Evolutionary conservation across 2,797 vertebrate genomes (phyloP).

Genomic region (Sylvilagus floridanus): DNA sequence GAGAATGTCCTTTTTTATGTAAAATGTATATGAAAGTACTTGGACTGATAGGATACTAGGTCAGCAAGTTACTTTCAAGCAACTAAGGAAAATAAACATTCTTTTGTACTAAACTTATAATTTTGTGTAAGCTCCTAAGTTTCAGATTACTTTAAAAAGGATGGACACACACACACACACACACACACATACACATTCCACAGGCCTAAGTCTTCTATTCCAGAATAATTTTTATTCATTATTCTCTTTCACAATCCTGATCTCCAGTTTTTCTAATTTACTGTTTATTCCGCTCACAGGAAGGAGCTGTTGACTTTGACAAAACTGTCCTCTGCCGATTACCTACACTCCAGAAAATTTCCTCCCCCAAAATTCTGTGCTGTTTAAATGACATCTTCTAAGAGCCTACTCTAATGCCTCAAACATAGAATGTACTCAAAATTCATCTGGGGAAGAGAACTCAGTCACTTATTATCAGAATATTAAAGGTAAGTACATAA

Average conservation of each 20-base stretch:
- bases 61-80: neutral
- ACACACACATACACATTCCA: neutral
- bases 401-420: neutral
- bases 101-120: neutral
- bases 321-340: neutral
- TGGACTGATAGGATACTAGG: neutral
- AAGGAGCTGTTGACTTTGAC: neutral
- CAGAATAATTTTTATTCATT: neutral
- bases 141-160: constrained; percentile 13
- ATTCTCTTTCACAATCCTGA: neutral
- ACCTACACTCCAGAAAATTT: neutral
- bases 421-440: neutral
- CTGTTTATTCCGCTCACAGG: neutral
- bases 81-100: neutral
- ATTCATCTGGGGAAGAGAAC: neutral
- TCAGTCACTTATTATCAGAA: neutral
- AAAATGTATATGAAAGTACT: neutral
- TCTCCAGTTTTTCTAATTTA: neutral
- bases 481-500: neutral
- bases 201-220: neutral
- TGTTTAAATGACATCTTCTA: neutral
- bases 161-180: neutral
- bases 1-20: neutral
- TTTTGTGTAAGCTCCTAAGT: neutral
- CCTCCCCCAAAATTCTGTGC: neutral